Conservation (phyloP, 1,140 invertebrate species). For the Bombus confusus region DNA sequence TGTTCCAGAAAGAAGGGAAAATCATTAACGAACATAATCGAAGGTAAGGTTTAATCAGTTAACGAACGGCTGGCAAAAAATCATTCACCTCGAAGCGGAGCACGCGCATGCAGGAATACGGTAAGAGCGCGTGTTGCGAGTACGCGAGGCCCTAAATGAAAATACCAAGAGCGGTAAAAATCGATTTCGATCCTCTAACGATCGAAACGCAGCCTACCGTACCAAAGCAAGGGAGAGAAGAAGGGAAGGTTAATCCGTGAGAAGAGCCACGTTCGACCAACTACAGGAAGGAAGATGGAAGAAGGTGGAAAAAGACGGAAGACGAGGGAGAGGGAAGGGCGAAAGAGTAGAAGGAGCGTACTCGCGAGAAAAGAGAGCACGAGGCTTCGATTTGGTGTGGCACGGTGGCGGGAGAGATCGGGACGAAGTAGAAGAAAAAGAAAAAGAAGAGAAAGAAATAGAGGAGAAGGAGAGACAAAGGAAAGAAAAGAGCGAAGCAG, state of each 20-base stretch:
- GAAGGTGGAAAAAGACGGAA: not conserved
- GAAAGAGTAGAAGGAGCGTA: too few species aligned
- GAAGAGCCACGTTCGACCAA: too few species aligned
- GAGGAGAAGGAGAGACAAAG: not conserved
- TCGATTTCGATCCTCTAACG: not conserved
- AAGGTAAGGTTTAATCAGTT: not conserved
- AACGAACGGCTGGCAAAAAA: not conserved
- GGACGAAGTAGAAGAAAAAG: too few species aligned
- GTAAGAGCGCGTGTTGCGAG: not conserved
- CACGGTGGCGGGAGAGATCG: not conserved
- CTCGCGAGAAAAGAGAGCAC: not conserved
- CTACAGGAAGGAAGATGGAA: too few species aligned
- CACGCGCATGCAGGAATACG: not conserved
- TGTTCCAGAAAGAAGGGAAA: not conserved
- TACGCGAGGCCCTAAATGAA: not conserved
- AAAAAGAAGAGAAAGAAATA: not conserved
- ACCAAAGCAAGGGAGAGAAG: too few species aligned
- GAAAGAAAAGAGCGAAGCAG: not conserved
- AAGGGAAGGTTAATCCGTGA: too few species aligned
- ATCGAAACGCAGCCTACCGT: not conserved
- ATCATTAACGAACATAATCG: not conserved
- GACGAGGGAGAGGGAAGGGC: not conserved
- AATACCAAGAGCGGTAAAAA: not conserved
- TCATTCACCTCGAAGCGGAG: not conserved
- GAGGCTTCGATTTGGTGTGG: not conserved